Percentiles rank a stretch among this genome's conserved stretches.
phyloP scores from a whole-genome alignment of 2,113 vertebrate genomes.

The Orcinus orca region DNA sequence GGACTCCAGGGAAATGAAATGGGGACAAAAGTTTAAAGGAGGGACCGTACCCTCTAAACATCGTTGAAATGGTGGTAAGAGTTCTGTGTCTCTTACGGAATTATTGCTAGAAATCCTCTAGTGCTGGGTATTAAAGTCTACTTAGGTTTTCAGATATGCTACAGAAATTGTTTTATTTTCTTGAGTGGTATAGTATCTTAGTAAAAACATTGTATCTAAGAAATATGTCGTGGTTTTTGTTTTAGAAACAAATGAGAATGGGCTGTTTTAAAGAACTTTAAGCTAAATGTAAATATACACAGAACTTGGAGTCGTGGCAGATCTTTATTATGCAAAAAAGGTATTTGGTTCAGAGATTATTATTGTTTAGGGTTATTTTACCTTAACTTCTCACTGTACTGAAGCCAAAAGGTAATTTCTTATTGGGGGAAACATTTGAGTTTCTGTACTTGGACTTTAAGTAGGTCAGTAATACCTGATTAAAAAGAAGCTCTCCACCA shows the following conservation, averaged over 20 bases:
- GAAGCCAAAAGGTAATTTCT: not conserved
- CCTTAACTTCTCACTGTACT: not conserved
- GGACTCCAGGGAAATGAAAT: not conserved
- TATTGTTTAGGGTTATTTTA: not conserved
- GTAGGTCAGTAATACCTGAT: not conserved
- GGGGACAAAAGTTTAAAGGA: not conserved
- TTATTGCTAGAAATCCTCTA: not conserved
- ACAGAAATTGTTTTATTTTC: not conserved
- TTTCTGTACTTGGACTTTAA: not conserved
- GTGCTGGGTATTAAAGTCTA: not conserved
- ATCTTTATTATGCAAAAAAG: not conserved
- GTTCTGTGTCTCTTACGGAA: not conserved
- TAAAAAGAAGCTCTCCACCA: not conserved
- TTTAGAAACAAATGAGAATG: constrained; percentile 29
- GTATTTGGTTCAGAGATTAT: not conserved
- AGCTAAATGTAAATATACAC: not conserved
- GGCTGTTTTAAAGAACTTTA: not conserved
- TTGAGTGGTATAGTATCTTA: not conserved
- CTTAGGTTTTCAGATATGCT: not conserved
- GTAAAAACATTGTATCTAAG: not conserved
- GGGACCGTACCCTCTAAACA: not conserved
- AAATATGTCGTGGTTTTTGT: not conserved
- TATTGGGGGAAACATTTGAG: not conserved
- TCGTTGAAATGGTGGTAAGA: not conserved
- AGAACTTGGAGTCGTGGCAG: not conserved